Conservation (phyloP, 2,888 invertebrate genomes). For the Allygus modestus region DNA sequence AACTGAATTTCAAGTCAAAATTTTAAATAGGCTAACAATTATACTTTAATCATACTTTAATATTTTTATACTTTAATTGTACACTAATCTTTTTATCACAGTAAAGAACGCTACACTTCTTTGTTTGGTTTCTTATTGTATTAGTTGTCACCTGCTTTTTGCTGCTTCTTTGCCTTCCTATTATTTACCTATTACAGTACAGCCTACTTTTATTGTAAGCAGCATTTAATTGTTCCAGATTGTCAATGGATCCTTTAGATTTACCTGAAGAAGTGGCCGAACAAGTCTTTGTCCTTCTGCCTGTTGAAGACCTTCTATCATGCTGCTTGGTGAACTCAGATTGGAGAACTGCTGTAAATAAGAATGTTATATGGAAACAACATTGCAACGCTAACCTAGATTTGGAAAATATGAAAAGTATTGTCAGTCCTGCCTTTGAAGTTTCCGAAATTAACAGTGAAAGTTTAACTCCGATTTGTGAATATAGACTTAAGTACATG, state of each 20-base stretch:
- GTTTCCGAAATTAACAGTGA: constrained; percentile 25
- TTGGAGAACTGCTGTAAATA: constrained; percentile 67
- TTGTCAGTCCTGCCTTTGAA: constrained; percentile 61
- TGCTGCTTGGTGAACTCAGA: constrained; percentile 61
- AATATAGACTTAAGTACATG: constrained; percentile 65
- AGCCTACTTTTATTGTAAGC: too few relatives aligned
- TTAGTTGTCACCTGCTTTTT: too few relatives aligned
- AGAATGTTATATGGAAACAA: constrained; percentile 65
- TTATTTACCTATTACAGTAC: too few relatives aligned
- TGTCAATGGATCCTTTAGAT: constrained; percentile 61
- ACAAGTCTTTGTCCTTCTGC: constrained; percentile 61
- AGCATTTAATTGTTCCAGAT: too few relatives aligned
- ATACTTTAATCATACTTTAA: too few relatives aligned
- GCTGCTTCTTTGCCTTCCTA: too few relatives aligned
- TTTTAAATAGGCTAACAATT: too few relatives aligned
- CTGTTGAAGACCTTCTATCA: constrained; percentile 64
- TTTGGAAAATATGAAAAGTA: constrained; percentile 51
- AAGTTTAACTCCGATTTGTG: constrained; percentile 62
- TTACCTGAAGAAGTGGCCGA: constrained; percentile 66
- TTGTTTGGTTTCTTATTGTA: too few relatives aligned
- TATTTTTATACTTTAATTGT: too few relatives aligned
- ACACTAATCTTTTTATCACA: too few relatives aligned
- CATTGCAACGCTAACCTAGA: constrained; percentile 62
- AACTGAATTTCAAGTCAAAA: too few relatives aligned
- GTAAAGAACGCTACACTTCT: too few relatives aligned